Percentiles rank a stretch among this genome's conserved stretches.
These are phyloP conservation scores for Otolemur crassicaudatus DNA, from an alignment of 2,797 vertebrate species.

Conservation along the genomic window DNA sequence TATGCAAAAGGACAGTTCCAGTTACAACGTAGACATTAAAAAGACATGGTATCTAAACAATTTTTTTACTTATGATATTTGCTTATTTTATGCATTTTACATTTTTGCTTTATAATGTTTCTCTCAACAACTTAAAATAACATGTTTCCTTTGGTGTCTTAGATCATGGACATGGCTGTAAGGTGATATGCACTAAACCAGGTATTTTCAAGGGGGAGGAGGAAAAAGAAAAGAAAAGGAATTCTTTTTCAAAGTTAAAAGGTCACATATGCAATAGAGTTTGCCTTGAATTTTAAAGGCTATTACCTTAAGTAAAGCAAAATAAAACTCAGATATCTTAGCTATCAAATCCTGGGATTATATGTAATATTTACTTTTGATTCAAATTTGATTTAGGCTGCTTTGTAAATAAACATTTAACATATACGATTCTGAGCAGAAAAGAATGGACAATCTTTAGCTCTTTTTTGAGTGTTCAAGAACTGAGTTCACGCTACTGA, in stretches of 20 bases:
- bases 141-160: background rate
- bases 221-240: background rate
- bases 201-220: background rate
- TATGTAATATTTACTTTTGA: background rate
- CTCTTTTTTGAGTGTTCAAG: background rate
- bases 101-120: slow-evolving; percentile 12
- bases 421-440: background rate
- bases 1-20: background rate
- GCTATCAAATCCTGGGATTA: background rate
- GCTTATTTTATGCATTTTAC: background rate
- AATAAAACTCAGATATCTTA: background rate
- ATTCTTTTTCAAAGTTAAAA: slow-evolving; percentile 12
- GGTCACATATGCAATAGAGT: background rate
- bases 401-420: background rate
- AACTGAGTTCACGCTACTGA: background rate
- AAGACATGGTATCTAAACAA: background rate
- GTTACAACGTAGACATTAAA: background rate
- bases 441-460: background rate
- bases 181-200: background rate
- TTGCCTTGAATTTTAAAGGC: slow-evolving; percentile 35
- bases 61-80: background rate
- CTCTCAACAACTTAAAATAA: background rate
- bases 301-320: background rate
- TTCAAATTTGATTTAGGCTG: background rate
- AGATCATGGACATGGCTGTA: background rate